Evolutionary conservation across 2,888 invertebrate species (phyloP), one percentile per base, ranked within the genome.

Genomic region (Reticulitermes lucifugus): DNA sequence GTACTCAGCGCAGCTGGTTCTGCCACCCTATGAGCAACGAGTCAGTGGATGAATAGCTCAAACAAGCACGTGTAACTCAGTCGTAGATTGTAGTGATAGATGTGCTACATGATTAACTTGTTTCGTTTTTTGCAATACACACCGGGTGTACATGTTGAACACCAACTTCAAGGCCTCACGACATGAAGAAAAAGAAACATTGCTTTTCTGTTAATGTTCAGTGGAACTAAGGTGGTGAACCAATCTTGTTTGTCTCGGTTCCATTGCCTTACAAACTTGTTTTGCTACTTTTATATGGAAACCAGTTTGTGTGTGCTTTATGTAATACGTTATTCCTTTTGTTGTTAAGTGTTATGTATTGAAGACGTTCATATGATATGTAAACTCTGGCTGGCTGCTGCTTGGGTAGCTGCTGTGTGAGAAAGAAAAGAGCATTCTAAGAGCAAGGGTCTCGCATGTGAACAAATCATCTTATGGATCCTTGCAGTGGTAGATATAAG

Each of bases 211-310:
- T 80, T 83, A 83, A 55, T 83, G 59, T 22, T 82, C 82, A 70
- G 83, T 65, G 59, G 65, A 41, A 81, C 83, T 79, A 14, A 65
- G 5, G n/a, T 77, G 83, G 41, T 29, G 46, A 71, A 51, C 41
- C 59, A 25, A 41, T 84, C 14, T 65, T 84, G 80, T 85, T 85
- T 79, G 51, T 79, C 55, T 79, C n/a, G 51, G 59, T 86, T 85
- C 60, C 46, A 83, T 70, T 65, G 90, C 89, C 90, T 90, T 89
- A 88, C 18, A 73, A 82, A 85, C 86, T 90, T 90, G 90, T 90
- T 90, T 90, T 90, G 90, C 90, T 90, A 90, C 90, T 90, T 90
- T 90, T 90, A 90, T 90, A 90, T 88, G 82, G 79, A 79, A 85
- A 59, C 65, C 65, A 73, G 41, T 35, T 70, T 81, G 81, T 81